phyloP scores from a whole-genome alignment of 2,797 vertebrate species.

The Gymnodraco acuticeps region DNA sequence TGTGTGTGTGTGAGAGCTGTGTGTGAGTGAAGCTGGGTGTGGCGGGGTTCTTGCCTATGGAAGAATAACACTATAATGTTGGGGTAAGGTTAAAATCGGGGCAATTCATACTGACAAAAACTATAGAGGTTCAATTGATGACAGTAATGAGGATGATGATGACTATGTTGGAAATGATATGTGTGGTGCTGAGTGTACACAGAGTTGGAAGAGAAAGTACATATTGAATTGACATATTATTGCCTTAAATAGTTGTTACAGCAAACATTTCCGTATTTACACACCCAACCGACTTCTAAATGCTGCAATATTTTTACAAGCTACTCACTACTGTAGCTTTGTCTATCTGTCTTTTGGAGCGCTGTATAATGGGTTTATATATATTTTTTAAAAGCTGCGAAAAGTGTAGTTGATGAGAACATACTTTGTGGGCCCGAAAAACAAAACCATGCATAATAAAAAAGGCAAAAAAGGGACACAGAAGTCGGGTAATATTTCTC shows the following conservation, averaged over 20 bases:
- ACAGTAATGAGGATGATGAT: slow-evolving; percentile 39
- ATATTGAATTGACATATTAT: neutral
- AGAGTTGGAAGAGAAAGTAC: slow-evolving; percentile 3
- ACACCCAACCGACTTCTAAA: neutral
- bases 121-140: slow-evolving; percentile 31
- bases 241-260: neutral
- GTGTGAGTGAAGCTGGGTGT: slow-evolving; percentile 11
- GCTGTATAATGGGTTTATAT: neutral
- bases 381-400: neutral
- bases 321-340: neutral
- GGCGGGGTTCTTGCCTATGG: slow-evolving; percentile 30
- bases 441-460: neutral
- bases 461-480: neutral
- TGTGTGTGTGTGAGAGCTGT: slow-evolving; percentile 1
- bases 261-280: neutral
- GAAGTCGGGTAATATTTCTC: too few species aligned
- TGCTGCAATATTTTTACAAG: neutral
- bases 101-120: slow-evolving; percentile 40
- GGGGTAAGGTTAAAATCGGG: slow-evolving; percentile 20
- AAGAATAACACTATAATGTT: slow-evolving; percentile 50
- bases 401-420: neutral
- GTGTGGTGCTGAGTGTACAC: slow-evolving; percentile 3
- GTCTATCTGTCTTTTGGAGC: neutral
- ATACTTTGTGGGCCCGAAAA: neutral
- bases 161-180: slow-evolving; percentile 16